Conservation (phyloP, 2,797 vertebrate genomes). For the Kryptolebias ocellatus region DNA sequence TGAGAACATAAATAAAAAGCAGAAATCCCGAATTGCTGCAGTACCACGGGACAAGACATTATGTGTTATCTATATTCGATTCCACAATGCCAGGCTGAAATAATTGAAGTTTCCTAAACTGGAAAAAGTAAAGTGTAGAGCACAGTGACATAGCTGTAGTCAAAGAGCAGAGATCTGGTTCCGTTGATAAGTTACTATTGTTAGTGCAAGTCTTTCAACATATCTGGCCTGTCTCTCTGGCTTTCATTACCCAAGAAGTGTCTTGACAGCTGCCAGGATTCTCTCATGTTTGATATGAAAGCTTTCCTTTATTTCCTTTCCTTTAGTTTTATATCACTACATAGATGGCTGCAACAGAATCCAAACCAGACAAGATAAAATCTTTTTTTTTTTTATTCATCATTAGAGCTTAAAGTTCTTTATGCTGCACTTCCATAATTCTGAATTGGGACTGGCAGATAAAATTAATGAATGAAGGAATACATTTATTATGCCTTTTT, state of each 20-base stretch:
- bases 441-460: slow-evolving; percentile 10
- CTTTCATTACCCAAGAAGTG: slow-evolving; percentile 54
- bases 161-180: slow-evolving; percentile 37
- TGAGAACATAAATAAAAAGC: not conserved
- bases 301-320: slow-evolving; percentile 27
- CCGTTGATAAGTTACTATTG: slow-evolving; percentile 58
- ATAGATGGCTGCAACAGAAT: slow-evolving; percentile 37
- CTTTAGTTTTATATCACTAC: slow-evolving; percentile 40
- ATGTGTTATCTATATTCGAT: not conserved
- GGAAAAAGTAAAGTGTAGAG: slow-evolving; percentile 14
- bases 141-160: slow-evolving; percentile 22
- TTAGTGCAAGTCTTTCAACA: slow-evolving; percentile 63
- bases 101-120: slow-evolving; percentile 17
- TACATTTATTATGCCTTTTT: not conserved
- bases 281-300: slow-evolving; percentile 57
- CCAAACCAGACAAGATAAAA: slow-evolving; percentile 56
- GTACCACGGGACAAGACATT: not conserved
- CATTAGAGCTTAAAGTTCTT: slow-evolving; percentile 21
- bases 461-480: slow-evolving; percentile 10
- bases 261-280: slow-evolving; percentile 70
- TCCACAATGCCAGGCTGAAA: not conserved
- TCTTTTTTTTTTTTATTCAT: slow-evolving; percentile 52
- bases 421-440: slow-evolving; percentile 7
- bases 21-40: not conserved
- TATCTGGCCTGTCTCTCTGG: slow-evolving; percentile 52